Conservation (phyloP, 2,113 vertebrate species). For the Chionodraco myersi region DNA sequence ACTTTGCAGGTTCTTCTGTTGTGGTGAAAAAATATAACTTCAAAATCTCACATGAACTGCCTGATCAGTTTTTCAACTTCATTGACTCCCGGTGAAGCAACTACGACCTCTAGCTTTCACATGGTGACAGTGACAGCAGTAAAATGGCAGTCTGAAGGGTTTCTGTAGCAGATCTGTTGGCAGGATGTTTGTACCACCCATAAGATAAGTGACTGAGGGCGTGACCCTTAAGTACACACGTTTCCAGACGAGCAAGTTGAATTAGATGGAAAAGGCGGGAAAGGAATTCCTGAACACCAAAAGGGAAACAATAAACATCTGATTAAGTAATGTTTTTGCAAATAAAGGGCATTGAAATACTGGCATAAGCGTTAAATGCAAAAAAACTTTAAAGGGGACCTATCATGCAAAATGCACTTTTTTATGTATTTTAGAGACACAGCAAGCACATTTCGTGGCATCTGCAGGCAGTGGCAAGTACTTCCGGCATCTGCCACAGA, state of each 20-base stretch:
- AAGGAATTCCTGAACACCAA: not conserved
- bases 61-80: not conserved
- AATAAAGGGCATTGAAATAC: too few species aligned
- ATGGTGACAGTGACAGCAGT: not conserved
- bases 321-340: not conserved
- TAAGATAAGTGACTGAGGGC: not conserved
- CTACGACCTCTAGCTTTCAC: constrained; percentile 58
- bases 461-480: too few species aligned
- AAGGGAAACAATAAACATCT: not conserved
- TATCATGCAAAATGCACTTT: too few species aligned
- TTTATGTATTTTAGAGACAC: too few species aligned
- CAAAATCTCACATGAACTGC: not conserved
- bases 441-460: too few species aligned
- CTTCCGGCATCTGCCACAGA: too few species aligned
- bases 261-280: not conserved
- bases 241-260: too few species aligned
- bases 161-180: not conserved
- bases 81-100: constrained; percentile 14
- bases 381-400: too few species aligned
- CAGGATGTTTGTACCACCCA: not conserved
- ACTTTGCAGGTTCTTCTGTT: not conserved
- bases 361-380: too few species aligned
- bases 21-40: not conserved
- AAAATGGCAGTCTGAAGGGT: not conserved
- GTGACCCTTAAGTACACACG: not conserved